Conservation (phyloP, 2,888 invertebrate genomes). For the Dasysyrphus tricinctus region DNA sequence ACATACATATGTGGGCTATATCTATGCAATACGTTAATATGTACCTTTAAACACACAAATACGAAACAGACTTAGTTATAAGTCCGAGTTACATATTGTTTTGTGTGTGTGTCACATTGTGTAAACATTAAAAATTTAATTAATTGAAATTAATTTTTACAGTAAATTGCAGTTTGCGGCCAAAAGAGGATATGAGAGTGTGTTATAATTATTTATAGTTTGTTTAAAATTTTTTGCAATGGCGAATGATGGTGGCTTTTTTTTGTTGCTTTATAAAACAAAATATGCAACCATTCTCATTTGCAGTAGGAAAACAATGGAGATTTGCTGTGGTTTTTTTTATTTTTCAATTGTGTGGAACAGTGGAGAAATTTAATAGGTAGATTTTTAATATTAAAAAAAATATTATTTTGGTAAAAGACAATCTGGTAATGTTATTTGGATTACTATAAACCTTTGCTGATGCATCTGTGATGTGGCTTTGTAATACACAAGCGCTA, state of each 20-base stretch:
- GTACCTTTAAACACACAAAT: not conserved
- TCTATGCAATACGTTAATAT: not conserved
- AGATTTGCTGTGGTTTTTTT: not conserved
- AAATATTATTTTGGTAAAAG: not conserved
- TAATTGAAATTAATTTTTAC: constrained; percentile 70
- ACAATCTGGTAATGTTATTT: no score
- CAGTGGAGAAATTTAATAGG: constrained; percentile 1
- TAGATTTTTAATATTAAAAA: not conserved
- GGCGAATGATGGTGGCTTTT: not conserved
- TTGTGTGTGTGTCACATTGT: constrained; percentile 72
- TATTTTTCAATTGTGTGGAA: not conserved
- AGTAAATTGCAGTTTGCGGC: constrained; percentile 50
- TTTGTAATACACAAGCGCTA: no score
- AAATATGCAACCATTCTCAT: not conserved
- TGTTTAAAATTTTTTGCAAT: constrained; percentile 1
- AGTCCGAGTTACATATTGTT: constrained; percentile 57
- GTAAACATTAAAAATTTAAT: constrained; percentile 60
- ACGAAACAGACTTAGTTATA: constrained; percentile 8
- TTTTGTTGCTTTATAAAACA: not conserved
- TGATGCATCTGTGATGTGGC: no score
- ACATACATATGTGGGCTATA: not conserved
- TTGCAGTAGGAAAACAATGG: constrained; percentile 39
- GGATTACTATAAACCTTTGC: no score
- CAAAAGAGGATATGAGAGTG: constrained; percentile 33
- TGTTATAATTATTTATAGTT: constrained; percentile 17